Base-by-base conservation (phyloP, 2,113 vertebrate genomes). In the Pampusana beccarii region DNA sequence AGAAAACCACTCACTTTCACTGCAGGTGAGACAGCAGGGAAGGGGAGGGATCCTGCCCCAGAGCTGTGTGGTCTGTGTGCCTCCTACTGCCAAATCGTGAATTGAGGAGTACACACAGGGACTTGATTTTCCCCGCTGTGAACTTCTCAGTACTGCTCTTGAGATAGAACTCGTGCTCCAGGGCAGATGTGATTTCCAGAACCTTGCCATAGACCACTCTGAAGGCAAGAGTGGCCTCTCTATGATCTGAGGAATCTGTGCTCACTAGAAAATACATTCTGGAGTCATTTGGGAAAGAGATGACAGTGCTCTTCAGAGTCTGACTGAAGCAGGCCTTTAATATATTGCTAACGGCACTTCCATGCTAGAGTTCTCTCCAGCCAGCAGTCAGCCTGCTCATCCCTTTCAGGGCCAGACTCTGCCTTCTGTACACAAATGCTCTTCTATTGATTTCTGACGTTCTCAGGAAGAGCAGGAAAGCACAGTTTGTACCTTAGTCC, bases 1-100 rank as follows among this genome's bases (percentile, higher is more conserved):
- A 99, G 98, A 99, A 99, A 98, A 99, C 99, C 87, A 99, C 99
- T 8, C 99, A 99, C 98, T 99, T 99, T 96, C 99, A 99, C 96
- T 99, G 99, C 99, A 99, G 99, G 99, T 99, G 86, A 97, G 95
- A 25, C 11, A 75, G 51, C 54, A 50, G 92, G 93, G 80, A 53
- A 53, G 10, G 81, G 73, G 40, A 53, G 69, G 74, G 71, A 23
- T 50, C 36, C 89, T 38, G 26, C 81, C 69, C 80, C 58, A 42
- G 57, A 74, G 65, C 12, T 40, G 6, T 4, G 4, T 67, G 77
- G n/a, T 90, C 86, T 66, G n/a, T 51, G 62, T 75, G 51, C 67
- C 34, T 48, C 87, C 42, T 73, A 40, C 44, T 93, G 64, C 73
- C 62, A 33, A 77, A 69, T 75, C 61, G 28, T 75, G 51, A 75